phyloP scores from a whole-genome alignment of 2,113 vertebrate genomes.

The Microcebus lehilahytsara region DNA sequence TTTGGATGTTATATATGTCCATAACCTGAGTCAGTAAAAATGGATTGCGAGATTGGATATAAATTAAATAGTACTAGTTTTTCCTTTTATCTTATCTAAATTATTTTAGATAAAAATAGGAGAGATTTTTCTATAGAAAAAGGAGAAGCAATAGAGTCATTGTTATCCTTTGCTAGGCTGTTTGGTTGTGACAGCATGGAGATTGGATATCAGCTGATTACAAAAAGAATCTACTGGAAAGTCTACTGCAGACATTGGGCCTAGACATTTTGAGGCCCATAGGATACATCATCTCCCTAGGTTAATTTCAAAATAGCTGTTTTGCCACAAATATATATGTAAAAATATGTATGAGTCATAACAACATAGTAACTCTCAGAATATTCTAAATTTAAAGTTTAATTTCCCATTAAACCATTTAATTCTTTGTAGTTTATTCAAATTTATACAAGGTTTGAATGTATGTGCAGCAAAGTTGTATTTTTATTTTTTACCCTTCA shows the following conservation, averaged over 20 bases:
- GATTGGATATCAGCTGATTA: not conserved
- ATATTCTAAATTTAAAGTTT: not conserved
- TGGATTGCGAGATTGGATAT: not conserved
- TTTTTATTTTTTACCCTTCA: not conserved
- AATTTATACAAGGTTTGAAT: not conserved
- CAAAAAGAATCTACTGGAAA: not conserved
- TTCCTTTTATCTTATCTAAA: not conserved
- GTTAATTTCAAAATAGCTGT: not conserved
- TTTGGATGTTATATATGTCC: not conserved
- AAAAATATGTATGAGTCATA: not conserved
- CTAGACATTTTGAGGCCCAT: not conserved
- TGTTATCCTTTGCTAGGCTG: not conserved
- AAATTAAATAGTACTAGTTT: not conserved
- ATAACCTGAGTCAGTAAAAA: not conserved
- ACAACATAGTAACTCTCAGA: not conserved
- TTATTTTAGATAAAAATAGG: constrained; percentile 14
- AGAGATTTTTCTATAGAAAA: not conserved
- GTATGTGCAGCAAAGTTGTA: not conserved
- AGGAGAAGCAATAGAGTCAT: not conserved
- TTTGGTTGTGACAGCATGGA: not conserved
- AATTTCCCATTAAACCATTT: not conserved
- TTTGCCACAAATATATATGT: not conserved
- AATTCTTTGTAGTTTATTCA: not conserved
- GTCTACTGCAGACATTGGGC: not conserved
- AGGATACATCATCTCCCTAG: no score